Conservation (phyloP, 1,140 invertebrate genomes). For the Elysia chlorotica region DNA sequence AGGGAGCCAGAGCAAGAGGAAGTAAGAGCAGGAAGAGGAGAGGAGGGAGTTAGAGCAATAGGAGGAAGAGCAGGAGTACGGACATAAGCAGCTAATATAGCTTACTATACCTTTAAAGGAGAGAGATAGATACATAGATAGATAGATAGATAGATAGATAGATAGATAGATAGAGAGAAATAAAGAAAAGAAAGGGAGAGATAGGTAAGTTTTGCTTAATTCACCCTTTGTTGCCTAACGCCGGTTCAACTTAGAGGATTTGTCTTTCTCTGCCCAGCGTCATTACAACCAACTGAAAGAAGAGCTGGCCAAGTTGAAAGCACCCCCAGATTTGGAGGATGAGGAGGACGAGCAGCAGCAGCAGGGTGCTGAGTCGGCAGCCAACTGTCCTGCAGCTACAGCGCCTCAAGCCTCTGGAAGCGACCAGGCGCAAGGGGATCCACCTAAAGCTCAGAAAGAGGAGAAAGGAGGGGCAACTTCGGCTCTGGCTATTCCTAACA, state of each 20-base stretch:
- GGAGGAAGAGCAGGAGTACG: no score
- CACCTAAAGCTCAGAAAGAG: neutral
- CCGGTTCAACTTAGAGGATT: neutral
- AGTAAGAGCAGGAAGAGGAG: no score
- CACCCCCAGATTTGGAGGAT: slow-evolving; percentile 70
- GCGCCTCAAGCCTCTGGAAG: no score
- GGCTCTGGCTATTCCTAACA: neutral
- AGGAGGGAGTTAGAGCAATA: no score
- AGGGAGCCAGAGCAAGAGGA: no score
- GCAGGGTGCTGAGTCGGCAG: slow-evolving; percentile 41
- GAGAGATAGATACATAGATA: neutral
- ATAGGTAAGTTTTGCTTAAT: neutral
- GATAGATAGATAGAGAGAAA: no score
- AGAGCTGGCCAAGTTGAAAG: slow-evolving; percentile 78
- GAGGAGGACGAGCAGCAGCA: slow-evolving; percentile 34
- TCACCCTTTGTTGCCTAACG: neutral
- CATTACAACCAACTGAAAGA: slow-evolving; percentile 80
- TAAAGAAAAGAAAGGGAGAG: neutral
- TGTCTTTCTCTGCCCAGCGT: slow-evolving; percentile 64
- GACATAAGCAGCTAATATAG: neutral
- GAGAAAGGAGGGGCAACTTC: no score
- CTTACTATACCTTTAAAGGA: neutral
- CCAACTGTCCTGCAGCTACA: slow-evolving; percentile 31
- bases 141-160: neutral
- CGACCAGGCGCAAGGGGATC: neutral